These are phyloP conservation scores for Sarcoramphus papa DNA, from an alignment of 2,797 vertebrate genomes.

Conservation along the genomic window DNA sequence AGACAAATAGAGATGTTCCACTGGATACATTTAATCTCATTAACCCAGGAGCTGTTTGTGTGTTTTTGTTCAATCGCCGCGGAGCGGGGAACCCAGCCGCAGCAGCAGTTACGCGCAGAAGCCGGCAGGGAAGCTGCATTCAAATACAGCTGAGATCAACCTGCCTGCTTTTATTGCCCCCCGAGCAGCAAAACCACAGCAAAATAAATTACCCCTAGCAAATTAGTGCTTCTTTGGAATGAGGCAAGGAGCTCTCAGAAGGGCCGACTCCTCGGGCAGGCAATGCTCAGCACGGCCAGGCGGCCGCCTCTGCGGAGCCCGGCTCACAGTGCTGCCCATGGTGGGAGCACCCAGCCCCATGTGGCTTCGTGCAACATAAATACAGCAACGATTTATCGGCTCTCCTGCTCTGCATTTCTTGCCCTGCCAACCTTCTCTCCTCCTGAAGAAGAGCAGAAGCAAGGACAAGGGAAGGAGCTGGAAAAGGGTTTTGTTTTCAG, in stretches of 20 bases:
- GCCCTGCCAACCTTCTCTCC: background rate
- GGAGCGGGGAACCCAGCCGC: background rate
- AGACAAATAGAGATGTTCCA: background rate
- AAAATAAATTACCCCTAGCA: background rate
- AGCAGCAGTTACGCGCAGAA: background rate
- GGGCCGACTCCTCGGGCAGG: fast-evolving
- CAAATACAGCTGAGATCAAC: background rate
- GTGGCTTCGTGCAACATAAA: background rate
- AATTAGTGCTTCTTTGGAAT: background rate
- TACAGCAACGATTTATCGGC: fast-evolving
- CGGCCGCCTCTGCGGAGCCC: background rate
- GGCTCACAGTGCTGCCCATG: fast-evolving
- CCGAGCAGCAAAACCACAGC: background rate
- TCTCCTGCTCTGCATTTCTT: background rate
- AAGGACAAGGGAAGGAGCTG: background rate
- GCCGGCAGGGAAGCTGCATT: background rate
- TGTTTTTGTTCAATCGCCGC: fast-evolving
- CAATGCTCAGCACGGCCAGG: background rate
- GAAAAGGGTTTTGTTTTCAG: background rate
- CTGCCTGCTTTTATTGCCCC: background rate
- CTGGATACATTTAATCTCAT: background rate
- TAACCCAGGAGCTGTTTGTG: background rate
- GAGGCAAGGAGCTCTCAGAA: background rate
- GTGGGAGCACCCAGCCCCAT: fast-evolving
- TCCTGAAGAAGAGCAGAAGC: background rate